phyloP scores from a whole-genome alignment of 2,888 invertebrate species.

The Drosophila meridionalis region DNA sequence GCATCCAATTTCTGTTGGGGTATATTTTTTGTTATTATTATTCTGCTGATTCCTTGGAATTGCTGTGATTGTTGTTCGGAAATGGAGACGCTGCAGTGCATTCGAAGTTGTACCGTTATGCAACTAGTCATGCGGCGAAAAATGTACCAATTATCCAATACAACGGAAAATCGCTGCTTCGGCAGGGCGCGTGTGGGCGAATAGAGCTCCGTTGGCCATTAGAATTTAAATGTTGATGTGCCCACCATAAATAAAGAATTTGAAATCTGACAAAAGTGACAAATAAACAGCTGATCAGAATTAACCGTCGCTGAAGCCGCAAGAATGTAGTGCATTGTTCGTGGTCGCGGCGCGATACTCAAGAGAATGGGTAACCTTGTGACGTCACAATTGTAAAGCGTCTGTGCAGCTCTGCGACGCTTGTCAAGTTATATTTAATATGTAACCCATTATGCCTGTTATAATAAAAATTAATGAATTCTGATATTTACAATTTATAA shows the following conservation, averaged over 20 bases:
- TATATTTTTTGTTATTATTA: neutral
- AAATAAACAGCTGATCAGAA: slow-evolving; percentile 47
- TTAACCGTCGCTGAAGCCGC: neutral
- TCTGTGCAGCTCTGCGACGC: neutral
- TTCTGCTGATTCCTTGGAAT: neutral
- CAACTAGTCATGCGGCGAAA: slow-evolving; percentile 17
- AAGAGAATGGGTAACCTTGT: neutral
- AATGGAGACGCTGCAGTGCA: slow-evolving; percentile 15
- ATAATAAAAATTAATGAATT: neutral
- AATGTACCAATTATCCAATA: neutral
- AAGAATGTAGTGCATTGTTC: slow-evolving; percentile 28
- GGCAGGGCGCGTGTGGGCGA: slow-evolving; percentile 14
- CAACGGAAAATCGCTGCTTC: slow-evolving; percentile 3
- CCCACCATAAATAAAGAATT: slow-evolving; percentile 55
- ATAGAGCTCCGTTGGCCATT: slow-evolving; percentile 43
- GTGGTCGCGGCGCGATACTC: neutral
- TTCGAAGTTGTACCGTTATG: slow-evolving; percentile 40
- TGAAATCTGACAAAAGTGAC: slow-evolving; percentile 28
- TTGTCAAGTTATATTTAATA: neutral
- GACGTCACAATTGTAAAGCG: slow-evolving; percentile 33
- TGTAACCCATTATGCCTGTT: rapidly evolving
- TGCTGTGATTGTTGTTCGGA: slow-evolving; percentile 21
- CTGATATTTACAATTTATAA: neutral
- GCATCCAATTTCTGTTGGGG: slow-evolving; percentile 20
- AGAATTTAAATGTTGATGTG: slow-evolving; percentile 35